Evolutionary conservation across 2,113 vertebrate species (phyloP).

Genomic region (Hemicordylus capensis): DNA sequence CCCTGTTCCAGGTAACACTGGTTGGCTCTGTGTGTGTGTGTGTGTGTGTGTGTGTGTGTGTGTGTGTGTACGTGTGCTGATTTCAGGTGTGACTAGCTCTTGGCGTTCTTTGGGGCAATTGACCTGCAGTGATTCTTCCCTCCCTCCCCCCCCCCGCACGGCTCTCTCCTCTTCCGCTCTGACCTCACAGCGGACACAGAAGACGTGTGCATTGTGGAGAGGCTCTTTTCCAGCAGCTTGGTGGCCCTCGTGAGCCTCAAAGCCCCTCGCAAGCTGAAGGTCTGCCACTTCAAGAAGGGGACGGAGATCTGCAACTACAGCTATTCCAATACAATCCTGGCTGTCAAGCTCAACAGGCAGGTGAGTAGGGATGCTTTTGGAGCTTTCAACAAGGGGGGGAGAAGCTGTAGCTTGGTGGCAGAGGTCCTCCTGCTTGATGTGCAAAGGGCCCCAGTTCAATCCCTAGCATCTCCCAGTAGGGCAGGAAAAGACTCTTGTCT

Average conservation of each 20-base stretch:
- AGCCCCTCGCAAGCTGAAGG: slow-evolving; percentile 97
- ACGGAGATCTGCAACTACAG: slow-evolving; percentile 99
- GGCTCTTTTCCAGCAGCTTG: slow-evolving; percentile 95
- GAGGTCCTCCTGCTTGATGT: no score
- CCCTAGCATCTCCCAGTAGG: no score
- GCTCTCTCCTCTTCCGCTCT: neutral
- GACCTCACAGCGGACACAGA: slow-evolving; percentile 88
- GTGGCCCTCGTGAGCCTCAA: slow-evolving; percentile 99
- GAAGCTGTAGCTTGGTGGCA: no score
- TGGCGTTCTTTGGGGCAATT: neutral
- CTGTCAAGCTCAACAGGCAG: slow-evolving; percentile 97
- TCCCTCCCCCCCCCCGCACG: neutral
- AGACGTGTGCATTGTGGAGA: slow-evolving; percentile 97
- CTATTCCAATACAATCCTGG: slow-evolving; percentile 98
- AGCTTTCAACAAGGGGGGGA: no score
- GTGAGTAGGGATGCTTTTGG: slow-evolving; percentile 68
- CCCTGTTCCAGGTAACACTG: no score
- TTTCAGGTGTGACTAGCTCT: neutral
- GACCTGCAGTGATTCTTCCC: no score
- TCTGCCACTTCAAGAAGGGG: slow-evolving; percentile 99
- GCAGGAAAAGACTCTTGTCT: no score
- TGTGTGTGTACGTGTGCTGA: no score
- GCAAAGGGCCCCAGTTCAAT: no score
- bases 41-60: no score
- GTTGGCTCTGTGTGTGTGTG: no score